Base-by-base conservation (phyloP, 2,113 vertebrate genomes). In the Ictidomys tridecemlineatus region DNA sequence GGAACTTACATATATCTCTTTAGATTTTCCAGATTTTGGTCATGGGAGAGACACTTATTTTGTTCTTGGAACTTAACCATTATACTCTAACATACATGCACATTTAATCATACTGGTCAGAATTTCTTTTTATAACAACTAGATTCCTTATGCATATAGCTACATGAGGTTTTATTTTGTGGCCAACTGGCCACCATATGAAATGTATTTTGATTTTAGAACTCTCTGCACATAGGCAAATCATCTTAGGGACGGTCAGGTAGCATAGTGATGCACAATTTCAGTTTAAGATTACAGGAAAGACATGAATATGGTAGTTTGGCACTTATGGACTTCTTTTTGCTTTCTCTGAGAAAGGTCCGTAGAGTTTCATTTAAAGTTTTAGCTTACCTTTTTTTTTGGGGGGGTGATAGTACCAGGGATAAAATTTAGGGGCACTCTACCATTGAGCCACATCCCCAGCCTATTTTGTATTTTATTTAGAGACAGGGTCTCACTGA, bases 61-160 rank as follows among this genome's bases (percentile, higher is more conserved):
- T 92, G 39, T 96, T 87, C 14, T 94, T 89, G 95, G 51, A 92
- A 51, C 63, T 77, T 86, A 74, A 65, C 16, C 76, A 78, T 94
- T 88, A 30, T 65, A 69, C 84, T 95, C 91, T 92, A 93, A 84
- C 76, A 89, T 97, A 76, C 82, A 93, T 87, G 30, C 80, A 91
- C 86, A 97, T 97, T 95, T 96, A 92, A 98, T 98, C 91, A 90
- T 79, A 28, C 48, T 93, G 84, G 89, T 94, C 93, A 96, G 89
- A 91, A 42, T 95, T 86, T 95, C 76, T 84, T 96, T 87, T 95
- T 94, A 91, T 96, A 94, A 69, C 45, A 92, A 89, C 85, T 86
- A 97, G 77, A 92, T 77, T 96, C 76, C 78, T 88, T 95, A 83
- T 92, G 58, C 79, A 32, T 87, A 73, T 42, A 94, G 63, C 65